phyloP scores from a whole-genome alignment of 2,113 vertebrate genomes.

The Zosterops lateralis region DNA sequence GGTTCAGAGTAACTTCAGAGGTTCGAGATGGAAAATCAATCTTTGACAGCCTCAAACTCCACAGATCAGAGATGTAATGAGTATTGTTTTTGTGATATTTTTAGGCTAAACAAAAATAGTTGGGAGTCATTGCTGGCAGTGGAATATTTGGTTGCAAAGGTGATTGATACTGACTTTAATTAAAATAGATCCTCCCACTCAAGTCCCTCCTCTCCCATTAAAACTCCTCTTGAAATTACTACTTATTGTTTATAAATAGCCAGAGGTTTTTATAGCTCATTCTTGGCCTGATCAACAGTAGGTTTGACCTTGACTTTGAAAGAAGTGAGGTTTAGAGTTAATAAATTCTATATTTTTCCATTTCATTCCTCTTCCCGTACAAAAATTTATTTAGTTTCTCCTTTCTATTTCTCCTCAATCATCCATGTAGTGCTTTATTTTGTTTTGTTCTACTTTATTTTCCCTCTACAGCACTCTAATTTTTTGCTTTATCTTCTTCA shows the following conservation, averaged over 20 bases:
- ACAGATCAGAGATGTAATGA: not conserved
- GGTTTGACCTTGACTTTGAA: not conserved
- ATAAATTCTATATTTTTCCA: not conserved
- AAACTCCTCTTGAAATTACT: not conserved
- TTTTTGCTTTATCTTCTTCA: not conserved
- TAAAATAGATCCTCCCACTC: not conserved
- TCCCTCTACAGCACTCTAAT: not conserved
- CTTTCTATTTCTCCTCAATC: not conserved
- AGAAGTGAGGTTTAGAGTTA: not conserved
- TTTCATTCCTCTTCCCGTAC: not conserved
- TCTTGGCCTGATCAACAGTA: not conserved
- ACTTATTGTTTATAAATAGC: not conserved
- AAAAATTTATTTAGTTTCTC: not conserved
- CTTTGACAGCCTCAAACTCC: not conserved
- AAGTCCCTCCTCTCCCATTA: not conserved
- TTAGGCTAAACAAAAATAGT: slow-evolving; percentile 4
- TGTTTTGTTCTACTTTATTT: not conserved
- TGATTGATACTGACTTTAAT: slow-evolving; percentile 23
- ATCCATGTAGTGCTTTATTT: not conserved
- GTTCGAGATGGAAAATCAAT: not conserved
- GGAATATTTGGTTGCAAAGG: not conserved
- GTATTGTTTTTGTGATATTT: not conserved
- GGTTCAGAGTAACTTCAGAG: not conserved
- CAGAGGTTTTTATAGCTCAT: not conserved
- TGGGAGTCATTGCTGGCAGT: not conserved